phyloP scores from a whole-genome alignment of 30 jellyfish, hydroid and myxozoan species.

The Aurelia aurita region DNA sequence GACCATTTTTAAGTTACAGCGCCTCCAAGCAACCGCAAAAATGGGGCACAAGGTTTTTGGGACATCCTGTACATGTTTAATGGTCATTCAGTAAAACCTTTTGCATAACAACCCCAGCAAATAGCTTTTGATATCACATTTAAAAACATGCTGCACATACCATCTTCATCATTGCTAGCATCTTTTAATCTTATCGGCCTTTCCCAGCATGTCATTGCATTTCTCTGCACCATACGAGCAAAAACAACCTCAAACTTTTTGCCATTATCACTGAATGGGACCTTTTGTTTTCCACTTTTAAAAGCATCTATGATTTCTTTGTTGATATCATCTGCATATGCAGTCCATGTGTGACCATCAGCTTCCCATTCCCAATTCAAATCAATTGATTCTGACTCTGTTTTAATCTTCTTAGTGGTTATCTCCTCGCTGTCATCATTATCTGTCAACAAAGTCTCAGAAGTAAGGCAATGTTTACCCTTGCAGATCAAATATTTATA shows the following conservation, averaged over 20 bases:
- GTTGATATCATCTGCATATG: constrained; percentile 33
- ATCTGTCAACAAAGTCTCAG: too few relatives aligned
- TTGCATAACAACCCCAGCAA: too few relatives aligned
- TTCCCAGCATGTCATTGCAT: constrained; percentile 83
- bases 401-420: constrained; percentile 9
- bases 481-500: too few relatives aligned
- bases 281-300: constrained; percentile 51
- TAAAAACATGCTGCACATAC: constrained; percentile 7
- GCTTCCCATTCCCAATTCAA: constrained; percentile 86
- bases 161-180: constrained; percentile 28
- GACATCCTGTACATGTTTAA: too few relatives aligned
- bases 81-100: too few relatives aligned
- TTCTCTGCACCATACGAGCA: constrained; percentile 91
- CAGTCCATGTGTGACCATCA: constrained; percentile 79
- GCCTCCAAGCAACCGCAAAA: too few relatives aligned
- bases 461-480: too few relatives aligned
- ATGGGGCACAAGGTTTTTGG: too few relatives aligned
- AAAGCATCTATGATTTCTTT: constrained; percentile 71
- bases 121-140: too few relatives aligned
- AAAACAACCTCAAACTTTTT: constrained; percentile 78
- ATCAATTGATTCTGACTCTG: neutral
- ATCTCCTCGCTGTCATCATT: neutral
- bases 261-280: constrained; percentile 34
- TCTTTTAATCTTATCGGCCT: constrained; percentile 70
- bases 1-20: too few relatives aligned